These are phyloP conservation scores for Alfaro cultratus DNA, from an alignment of 2,797 vertebrate species.

Conservation along the genomic window DNA sequence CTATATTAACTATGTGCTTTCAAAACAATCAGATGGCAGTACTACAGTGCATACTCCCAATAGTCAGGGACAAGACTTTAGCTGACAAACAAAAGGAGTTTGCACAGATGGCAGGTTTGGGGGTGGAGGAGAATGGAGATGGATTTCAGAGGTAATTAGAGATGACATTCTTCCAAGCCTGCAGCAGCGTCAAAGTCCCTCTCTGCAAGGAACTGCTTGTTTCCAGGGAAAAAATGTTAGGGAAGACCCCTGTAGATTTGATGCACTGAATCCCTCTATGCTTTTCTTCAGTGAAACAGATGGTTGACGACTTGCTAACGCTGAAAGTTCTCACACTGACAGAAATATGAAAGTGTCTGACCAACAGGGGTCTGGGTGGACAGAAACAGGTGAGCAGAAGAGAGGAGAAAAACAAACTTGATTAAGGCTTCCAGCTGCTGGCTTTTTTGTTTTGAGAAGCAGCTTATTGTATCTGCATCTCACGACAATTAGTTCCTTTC, in stretches of 20 bases:
- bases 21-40: constrained; percentile 18
- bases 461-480: background rate
- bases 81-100: constrained; percentile 54
- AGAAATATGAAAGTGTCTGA: constrained; percentile 43
- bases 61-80: constrained; percentile 40
- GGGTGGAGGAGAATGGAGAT: constrained; percentile 44
- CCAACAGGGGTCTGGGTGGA: constrained; percentile 18
- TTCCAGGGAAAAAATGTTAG: constrained; percentile 65
- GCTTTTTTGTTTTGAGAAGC: constrained; percentile 3
- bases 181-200: constrained; percentile 66
- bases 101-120: constrained; percentile 49
- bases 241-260: constrained; percentile 54
- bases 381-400: constrained; percentile 8
- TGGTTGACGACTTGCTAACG: constrained; percentile 57
- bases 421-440: constrained; percentile 6
- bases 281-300: constrained; percentile 37
- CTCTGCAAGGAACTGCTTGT: constrained; percentile 53
- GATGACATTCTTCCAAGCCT: constrained; percentile 68
- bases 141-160: constrained; percentile 76
- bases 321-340: constrained; percentile 41
- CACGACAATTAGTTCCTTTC: background rate
- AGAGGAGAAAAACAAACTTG: constrained; percentile 6
- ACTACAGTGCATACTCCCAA: constrained; percentile 13
- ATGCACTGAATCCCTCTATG: constrained; percentile 25
- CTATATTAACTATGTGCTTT: constrained; percentile 1